Percentiles rank a stretch among this genome's conserved stretches.
Evolutionary conservation across 2,113 vertebrate genomes (phyloP).

Genomic region (Numenius arquata): DNA sequence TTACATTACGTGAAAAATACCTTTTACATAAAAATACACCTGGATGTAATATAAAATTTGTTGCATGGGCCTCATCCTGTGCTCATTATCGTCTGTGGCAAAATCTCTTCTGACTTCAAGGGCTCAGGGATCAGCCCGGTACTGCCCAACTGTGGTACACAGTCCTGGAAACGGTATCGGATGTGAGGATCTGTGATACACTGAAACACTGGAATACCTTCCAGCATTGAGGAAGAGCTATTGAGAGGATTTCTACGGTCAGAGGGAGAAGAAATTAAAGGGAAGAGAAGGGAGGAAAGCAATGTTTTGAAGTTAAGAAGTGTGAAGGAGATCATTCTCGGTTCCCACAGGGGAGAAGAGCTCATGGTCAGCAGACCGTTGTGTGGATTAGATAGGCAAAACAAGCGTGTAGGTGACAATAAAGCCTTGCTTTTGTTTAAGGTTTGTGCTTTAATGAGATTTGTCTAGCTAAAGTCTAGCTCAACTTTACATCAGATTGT

Average conservation of each 20-base stretch:
- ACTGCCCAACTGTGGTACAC: background rate
- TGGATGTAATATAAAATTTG: constrained; percentile 18
- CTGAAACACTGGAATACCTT: background rate
- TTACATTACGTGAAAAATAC: constrained; percentile 22
- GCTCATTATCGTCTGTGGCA: background rate
- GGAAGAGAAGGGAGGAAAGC: background rate
- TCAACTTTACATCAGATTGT: background rate
- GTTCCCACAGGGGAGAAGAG: background rate
- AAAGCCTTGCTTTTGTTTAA: background rate
- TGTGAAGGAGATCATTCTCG: background rate
- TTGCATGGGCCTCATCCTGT: background rate
- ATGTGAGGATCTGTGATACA: background rate
- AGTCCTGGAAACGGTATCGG: background rate
- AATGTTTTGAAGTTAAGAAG: background rate
- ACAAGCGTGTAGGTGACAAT: background rate
- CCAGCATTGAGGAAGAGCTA: background rate
- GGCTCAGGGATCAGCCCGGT: background rate
- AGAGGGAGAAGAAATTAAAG: background rate
- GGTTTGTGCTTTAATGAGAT: constrained; percentile 3
- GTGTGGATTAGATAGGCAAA: background rate
- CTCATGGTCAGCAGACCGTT: background rate
- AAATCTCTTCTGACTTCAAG: background rate
- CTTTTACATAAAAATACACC: constrained; percentile 19
- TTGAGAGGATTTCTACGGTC: background rate
- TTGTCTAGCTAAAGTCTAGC: background rate